A percentile compares a stretch with the other conserved stretches of the same genome.
phyloP scores from a whole-genome alignment of 2,113 vertebrate genomes.

The Bucco capensis region DNA sequence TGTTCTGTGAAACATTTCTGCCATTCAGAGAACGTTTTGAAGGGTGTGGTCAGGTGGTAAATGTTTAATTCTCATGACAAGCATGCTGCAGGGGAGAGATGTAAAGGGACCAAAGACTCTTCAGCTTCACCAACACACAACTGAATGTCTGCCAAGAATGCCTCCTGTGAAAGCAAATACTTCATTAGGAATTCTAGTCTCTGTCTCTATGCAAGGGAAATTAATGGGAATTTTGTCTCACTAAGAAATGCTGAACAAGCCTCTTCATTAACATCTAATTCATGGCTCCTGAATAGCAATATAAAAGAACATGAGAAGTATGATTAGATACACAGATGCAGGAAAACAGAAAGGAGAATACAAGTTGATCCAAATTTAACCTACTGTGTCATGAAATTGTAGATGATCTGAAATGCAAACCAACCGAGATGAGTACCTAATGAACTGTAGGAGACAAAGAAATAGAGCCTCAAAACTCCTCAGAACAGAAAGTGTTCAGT shows the following conservation, averaged over 20 bases:
- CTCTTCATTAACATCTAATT: constrained; percentile 9
- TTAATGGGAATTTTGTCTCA: not conserved
- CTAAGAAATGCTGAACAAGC: not conserved
- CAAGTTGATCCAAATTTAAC: not conserved
- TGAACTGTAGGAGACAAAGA: not conserved
- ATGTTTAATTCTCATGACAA: not conserved
- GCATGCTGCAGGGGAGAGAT: not conserved
- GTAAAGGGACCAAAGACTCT: not conserved
- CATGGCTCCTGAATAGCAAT: not conserved
- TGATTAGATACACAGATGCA: not conserved
- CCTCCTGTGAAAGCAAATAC: not conserved
- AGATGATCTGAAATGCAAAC: not conserved
- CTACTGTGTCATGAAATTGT: not conserved
- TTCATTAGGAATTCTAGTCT: not conserved
- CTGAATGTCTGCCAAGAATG: not conserved
- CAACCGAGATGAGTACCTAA: not conserved
- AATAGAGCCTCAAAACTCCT: not conserved
- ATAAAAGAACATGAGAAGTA: not conserved
- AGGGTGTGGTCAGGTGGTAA: not conserved
- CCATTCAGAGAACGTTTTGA: not conserved
- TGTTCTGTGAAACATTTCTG: not conserved
- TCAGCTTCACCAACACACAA: not conserved
- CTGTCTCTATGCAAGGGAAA: not conserved
- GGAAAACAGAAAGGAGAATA: not conserved
- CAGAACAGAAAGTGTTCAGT: not conserved